Evolutionary conservation across 53 echinoderm and acorn worm species (phyloP), one percentile per base, ranked within the genome.

Genomic region (Henricia sp.): DNA sequence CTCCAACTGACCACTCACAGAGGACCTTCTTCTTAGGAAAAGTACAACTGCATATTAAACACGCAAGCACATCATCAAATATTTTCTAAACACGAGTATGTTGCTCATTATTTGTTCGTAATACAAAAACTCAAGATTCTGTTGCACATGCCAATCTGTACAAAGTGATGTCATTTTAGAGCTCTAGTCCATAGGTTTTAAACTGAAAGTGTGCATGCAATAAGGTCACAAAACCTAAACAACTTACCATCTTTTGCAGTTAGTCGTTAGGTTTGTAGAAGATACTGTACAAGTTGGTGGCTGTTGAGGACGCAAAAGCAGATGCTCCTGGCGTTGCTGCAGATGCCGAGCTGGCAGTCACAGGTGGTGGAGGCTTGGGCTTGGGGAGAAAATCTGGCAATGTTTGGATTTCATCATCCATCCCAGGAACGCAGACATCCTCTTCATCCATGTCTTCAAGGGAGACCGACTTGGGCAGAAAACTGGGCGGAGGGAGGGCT

Each of bases 391-490:
- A 26, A 39, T 37, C 48, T 3, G 73, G 26, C 37, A 65, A 14
- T 14, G 69, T 5, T 28, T 23, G 37, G 21, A 62, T 73, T 13
- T 46, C 73, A 72, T 85, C 85, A 71, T 85, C 85, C 85, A 85
- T 85, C 13, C 85, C 85, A 32, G 85, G 85, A 40, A 85, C 85
- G 58, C 72, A 73, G 16, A 72, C 73, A 57, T 85, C 85, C 9
- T 62, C 85, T 48, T 73, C 74, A 19, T 73, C 72, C 85, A 85
- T 85, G 53, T 85, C 85, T 35, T 85, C 85, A 14, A 85, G 72
- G 19, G 85, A 85, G 6, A 73, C 25, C 8, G 37, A 36, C 20
- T 72, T 39, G 35, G 77, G 76, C 12, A 50, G 64, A 0, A 17
- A 44, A 9, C 21, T 4, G 25, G 11, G 5, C 13, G 70, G 77